A percentile compares a stretch with the other conserved stretches of the same genome.
Evolutionary conservation across 1,140 invertebrate species (phyloP).

Genomic region (Musca domestica): DNA sequence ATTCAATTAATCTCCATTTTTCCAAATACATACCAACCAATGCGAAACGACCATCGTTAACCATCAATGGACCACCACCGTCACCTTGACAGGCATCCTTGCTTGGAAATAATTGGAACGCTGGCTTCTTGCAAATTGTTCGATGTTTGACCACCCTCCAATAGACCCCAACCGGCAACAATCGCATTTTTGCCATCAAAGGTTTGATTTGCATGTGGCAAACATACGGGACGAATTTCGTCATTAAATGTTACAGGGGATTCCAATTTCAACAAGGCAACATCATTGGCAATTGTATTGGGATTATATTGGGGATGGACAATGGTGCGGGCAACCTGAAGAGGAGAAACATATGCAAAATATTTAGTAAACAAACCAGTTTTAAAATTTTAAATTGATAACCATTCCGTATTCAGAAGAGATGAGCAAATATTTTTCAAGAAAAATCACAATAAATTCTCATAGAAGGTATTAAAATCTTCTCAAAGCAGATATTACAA

Average conservation of each 20-base stretch:
- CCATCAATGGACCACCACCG: slow-evolving; percentile 47
- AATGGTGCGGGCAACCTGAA: slow-evolving; percentile 34
- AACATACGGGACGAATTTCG: slow-evolving; percentile 84
- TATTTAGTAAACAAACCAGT: no score
- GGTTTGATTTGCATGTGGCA: slow-evolving; percentile 60
- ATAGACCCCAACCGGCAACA: slow-evolving; percentile 87
- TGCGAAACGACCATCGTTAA: slow-evolving; percentile 44
- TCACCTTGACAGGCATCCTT: slow-evolving; percentile 85
- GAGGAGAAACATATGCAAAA: no score
- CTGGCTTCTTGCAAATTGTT: slow-evolving; percentile 77
- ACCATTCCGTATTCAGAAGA: no score
- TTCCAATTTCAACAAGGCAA: slow-evolving; percentile 62
- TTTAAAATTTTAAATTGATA: no score
- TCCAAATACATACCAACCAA: slow-evolving; percentile 51
- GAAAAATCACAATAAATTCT: no score
- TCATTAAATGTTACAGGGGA: slow-evolving; percentile 70
- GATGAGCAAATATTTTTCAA: no score
- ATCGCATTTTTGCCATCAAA: slow-evolving; percentile 61
- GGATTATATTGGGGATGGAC: slow-evolving; percentile 44
- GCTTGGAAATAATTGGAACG: slow-evolving; percentile 85
- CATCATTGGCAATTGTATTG: slow-evolving; percentile 70
- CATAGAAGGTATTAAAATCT: no score
- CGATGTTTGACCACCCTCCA: slow-evolving; percentile 79
- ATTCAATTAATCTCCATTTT: neutral
- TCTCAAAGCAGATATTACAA: no score